Evolutionary conservation across 1,140 invertebrate genomes (phyloP).

Genomic region (Ctenoplectra terminalis): DNA sequence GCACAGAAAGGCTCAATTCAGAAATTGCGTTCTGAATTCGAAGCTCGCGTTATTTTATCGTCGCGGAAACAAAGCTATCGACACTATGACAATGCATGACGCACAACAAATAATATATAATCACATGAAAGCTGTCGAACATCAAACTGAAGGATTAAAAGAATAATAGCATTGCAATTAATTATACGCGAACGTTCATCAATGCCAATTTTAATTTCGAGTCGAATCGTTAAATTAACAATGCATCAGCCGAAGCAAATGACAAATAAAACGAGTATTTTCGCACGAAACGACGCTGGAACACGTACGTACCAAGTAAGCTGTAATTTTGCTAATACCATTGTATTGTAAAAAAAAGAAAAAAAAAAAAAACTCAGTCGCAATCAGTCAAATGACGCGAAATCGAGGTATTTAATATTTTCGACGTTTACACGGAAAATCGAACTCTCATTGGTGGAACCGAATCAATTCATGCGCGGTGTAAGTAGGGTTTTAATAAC

Average conservation of each 20-base stretch:
- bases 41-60: no score
- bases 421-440: neutral
- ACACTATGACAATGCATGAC: no score
- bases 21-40: no score
- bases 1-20: no score
- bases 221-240: neutral
- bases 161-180: neutral
- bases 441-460: neutral
- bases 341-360: neutral
- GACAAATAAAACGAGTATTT: no score
- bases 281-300: neutral
- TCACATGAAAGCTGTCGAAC: no score
- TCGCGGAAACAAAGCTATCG: no score
- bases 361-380: no score
- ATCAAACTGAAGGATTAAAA: neutral
- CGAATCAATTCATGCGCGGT: neutral
- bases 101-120: neutral
- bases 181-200: neutral
- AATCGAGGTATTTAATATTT: neutral
- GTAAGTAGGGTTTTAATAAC: slow-evolving; percentile 14
- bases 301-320: neutral
- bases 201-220: neutral
- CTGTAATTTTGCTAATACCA: neutral
- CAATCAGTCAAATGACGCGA: neutral
- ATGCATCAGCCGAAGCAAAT: neutral